Evolutionary conservation across 2,888 invertebrate genomes (phyloP), one percentile per base, ranked within the genome.

Genomic region (Leptura quadrifasciata): DNA sequence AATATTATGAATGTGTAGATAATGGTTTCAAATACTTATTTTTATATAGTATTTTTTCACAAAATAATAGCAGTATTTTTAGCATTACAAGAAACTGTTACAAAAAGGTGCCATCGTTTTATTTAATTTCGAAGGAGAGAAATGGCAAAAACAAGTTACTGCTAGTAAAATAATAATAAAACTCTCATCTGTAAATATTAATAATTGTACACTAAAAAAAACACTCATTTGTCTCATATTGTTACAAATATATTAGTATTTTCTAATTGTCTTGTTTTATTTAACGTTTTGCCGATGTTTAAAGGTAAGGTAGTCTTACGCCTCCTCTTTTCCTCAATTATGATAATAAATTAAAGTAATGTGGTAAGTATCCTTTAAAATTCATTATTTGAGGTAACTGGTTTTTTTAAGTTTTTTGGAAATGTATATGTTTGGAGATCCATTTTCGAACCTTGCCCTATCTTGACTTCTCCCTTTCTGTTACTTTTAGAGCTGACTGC

Each of bases 31-130:
- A 78, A 79, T 79, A 82, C 77, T 82, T 80, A 81, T 82, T 82
- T 82, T 81, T 82, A 81, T 82, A 81, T 77, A 78, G 76, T 80
- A 80, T 75, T 77, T 80, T 80, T 78, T 76, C 77, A 77, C 67
- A 69, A 69, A 69, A 73, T 69, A 75, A 55, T 69, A 73, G 75
- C 72, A 72, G 69, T 69, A 69, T 69, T 69, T 65, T 69, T 69
- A 69, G 69, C 69, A 39, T 69, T 69, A 69, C 35, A 63, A 63
- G 21, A 58, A 69, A 47, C 35, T 58, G 69, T 69, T 69, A 21
- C 31, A 31, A 18, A 69, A 69, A 58, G 31, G 69, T 69, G 69
- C 69, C 69, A 69, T 69, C 57, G 31, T 31, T 68, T 68, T 39
- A 31, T 69, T 58, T 58, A 39, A 69, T 69, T 58, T 69, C 58